Evolutionary conservation across 2,113 vertebrate species (phyloP).

Genomic region (Hippocampus comes): DNA sequence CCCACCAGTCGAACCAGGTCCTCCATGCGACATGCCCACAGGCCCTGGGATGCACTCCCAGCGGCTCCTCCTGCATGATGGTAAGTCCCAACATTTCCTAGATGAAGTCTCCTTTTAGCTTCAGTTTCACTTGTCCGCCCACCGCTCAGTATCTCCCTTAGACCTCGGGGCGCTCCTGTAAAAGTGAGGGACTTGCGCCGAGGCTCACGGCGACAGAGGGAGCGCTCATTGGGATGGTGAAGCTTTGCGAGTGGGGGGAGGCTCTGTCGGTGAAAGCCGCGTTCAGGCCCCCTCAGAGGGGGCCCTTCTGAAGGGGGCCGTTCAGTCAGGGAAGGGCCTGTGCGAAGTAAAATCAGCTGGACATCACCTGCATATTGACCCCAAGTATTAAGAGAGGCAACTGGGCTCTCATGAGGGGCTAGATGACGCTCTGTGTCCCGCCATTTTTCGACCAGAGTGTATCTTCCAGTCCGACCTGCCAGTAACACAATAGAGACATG

Average conservation of each 20-base stretch:
- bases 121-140: conserved; percentile 79
- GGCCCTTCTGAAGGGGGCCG: conserved; percentile 86
- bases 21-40: conserved; percentile 73
- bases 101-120: conserved; percentile 79
- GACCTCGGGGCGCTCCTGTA: conserved; percentile 85
- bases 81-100: conserved; percentile 57
- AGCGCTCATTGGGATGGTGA: conserved; percentile 79
- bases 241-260: conserved; percentile 91
- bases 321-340: conserved; percentile 89
- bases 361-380: conserved; percentile 96
- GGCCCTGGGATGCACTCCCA: conserved; percentile 40
- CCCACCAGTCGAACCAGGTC: conserved; percentile 85
- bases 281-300: conserved; percentile 82
- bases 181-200: conserved; percentile 96
- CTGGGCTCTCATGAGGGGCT: conserved; percentile 89
- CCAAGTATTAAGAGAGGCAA: conserved; percentile 95
- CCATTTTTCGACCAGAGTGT: conserved; percentile 97
- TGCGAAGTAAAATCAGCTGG: conserved; percentile 89
- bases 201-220: conserved; percentile 86
- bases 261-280: conserved; percentile 90
- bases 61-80: conserved; percentile 40
- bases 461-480: conserved; percentile 89
- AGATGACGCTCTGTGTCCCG: conserved; percentile 90
- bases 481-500: conserved; percentile 1
- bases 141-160: conserved; percentile 86